Evolutionary conservation across 1,140 invertebrate species (phyloP).

Genomic region (Plodia interpunctella): DNA sequence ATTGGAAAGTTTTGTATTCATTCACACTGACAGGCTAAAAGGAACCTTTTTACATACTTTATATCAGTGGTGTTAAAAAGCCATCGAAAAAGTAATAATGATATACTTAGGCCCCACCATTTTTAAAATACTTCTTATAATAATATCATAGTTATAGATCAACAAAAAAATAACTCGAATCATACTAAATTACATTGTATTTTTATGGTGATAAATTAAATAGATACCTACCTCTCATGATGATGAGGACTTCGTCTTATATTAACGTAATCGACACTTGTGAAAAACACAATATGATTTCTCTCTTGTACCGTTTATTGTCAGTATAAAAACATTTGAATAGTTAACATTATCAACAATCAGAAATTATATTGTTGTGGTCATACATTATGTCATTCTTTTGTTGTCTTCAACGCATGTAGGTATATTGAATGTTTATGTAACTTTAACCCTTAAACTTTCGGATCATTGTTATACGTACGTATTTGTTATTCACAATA

Average conservation of each 20-base stretch:
- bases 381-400: neutral
- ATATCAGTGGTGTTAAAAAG: neutral
- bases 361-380: neutral
- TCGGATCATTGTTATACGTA: too few relatives aligned
- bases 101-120: too few relatives aligned
- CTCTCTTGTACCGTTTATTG: neutral
- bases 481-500: too few relatives aligned
- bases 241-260: neutral
- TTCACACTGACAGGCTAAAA: neutral
- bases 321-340: neutral
- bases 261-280: neutral
- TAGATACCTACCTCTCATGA: neutral
- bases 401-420: too few relatives aligned
- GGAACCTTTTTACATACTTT: neutral
- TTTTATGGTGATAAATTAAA: neutral
- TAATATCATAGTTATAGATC: neutral
- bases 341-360: neutral
- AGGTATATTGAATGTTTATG: too few relatives aligned
- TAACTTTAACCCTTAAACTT: too few relatives aligned
- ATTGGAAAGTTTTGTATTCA: slow-evolving; percentile 1
- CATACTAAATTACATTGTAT: too few relatives aligned
- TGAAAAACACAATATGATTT: neutral
- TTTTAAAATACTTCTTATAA: neutral
- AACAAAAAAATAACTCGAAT: too few relatives aligned
- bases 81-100: neutral